A percentile compares a stretch with the other conserved stretches of the same genome.
Conservation (phyloP, 2,797 vertebrate genomes). For the Notoglanidium macrostoma region DNA sequence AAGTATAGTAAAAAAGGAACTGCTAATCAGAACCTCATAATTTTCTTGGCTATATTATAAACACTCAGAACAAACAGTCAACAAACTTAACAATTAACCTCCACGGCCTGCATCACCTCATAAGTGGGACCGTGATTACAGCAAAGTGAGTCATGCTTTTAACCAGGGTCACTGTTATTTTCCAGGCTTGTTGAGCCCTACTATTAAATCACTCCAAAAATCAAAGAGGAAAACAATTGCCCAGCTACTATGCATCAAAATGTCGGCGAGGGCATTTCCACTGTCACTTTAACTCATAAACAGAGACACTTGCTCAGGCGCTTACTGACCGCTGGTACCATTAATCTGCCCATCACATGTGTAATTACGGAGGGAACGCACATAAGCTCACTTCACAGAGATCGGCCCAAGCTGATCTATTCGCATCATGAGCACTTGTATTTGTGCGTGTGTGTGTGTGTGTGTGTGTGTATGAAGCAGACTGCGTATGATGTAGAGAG, state of each 20-base stretch:
- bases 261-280: slow-evolving; percentile 31
- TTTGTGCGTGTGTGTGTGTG: slow-evolving; percentile 34
- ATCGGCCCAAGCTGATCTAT: slow-evolving; percentile 41
- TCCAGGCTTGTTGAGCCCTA: slow-evolving; percentile 62
- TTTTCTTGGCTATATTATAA: slow-evolving; percentile 10
- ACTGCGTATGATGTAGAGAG: slow-evolving; percentile 54
- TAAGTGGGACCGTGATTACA: slow-evolving; percentile 43
- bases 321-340: slow-evolving; percentile 47
- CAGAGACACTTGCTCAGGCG: slow-evolving; percentile 38
- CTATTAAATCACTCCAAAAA: slow-evolving; percentile 73
- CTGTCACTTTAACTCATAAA: slow-evolving; percentile 50
- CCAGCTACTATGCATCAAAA: slow-evolving; percentile 53
- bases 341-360: slow-evolving; percentile 53
- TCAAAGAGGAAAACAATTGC: slow-evolving; percentile 69
- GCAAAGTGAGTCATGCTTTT: slow-evolving; percentile 50
- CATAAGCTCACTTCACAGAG: slow-evolving; percentile 42
- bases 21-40: no score
- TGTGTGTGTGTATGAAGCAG: slow-evolving; percentile 27
- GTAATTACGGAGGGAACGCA: slow-evolving; percentile 44
- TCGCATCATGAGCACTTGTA: slow-evolving; percentile 10
- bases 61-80: slow-evolving; percentile 39
- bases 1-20: neutral
- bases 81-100: slow-evolving; percentile 57
- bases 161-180: slow-evolving; percentile 64
- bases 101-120: slow-evolving; percentile 18